Evolutionary conservation across 1,140 invertebrate species (phyloP), one percentile per base, ranked within the genome.

Genomic region (Prorops nasuta): DNA sequence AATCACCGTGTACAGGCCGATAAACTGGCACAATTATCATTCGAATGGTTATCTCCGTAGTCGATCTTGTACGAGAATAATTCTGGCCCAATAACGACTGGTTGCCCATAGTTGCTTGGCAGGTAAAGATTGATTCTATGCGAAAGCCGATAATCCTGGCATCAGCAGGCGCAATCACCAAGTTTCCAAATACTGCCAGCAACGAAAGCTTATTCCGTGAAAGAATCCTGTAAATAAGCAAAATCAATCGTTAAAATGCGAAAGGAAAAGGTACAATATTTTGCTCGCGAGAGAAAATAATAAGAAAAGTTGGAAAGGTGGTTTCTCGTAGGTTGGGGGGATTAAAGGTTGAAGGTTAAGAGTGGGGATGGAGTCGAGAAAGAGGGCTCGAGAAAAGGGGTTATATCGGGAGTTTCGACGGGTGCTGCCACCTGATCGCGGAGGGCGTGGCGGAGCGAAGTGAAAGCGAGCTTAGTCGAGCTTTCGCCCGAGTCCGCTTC

Each of bases 371-470:
- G 7, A 4, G 21, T 1, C 0, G 18, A 12, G 7, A 2, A n/a
- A n/a, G n/a, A n/a, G n/a, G n/a, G n/a, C n/a, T n/a, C n/a, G n/a
- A n/a, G n/a, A n/a, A n/a, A n/a, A n/a, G n/a, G n/a, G n/a, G n/a
- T n/a, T n/a, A n/a, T n/a, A n/a, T n/a, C n/a, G n/a, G n/a, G 34
- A 32, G 39, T 35, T 19, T 36, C 14, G 50, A 43, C 19, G 24
- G 46, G 70, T 65, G 65, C 62, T 67, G 67, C 69, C 68, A 69
- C 69, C 74, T 78, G 64, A 10, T 6, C 67, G 67, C 60, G 68
- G 67, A 78, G 78, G 77, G 76, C 72, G 79, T 71, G 76, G 73
- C 64, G 68, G 64, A n/a, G n/a, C n/a, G n/a, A 18, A 38, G 22
- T 28, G 46, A 14, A 3, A 43, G 7, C 7, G 20, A 12, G 12